Conservation (phyloP, 2,888 invertebrate species). For the Synanthedon formicaeformis region DNA sequence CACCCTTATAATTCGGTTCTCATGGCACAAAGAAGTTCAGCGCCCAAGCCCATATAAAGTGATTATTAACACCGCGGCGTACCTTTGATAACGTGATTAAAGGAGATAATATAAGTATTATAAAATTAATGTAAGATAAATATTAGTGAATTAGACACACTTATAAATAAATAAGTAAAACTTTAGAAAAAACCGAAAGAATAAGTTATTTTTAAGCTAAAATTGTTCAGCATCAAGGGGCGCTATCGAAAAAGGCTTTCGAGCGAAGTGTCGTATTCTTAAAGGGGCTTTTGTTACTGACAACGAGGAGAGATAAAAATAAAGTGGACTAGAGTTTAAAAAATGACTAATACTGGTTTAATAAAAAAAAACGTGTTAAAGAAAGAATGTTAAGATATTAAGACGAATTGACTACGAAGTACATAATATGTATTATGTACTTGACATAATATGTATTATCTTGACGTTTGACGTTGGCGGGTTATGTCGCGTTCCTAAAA, state of each 20-base stretch:
- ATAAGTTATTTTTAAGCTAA: not conserved
- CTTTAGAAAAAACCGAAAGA: not conserved
- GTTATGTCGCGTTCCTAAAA: too few relatives aligned
- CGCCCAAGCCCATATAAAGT: conserved; percentile 1
- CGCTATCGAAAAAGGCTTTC: conserved; percentile 23
- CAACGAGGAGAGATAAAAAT: conserved; percentile 27
- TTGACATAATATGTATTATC: too few relatives aligned
- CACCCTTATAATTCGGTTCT: conserved; percentile 14
- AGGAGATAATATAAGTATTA: not conserved
- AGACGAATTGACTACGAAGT: too few relatives aligned
- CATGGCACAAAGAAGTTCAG: conserved; percentile 15
- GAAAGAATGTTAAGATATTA: too few relatives aligned
- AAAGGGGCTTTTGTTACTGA: conserved; percentile 26
- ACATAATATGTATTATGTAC: too few relatives aligned
- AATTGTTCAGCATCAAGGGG: not conserved
- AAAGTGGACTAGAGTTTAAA: not conserved
- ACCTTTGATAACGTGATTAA: not conserved
- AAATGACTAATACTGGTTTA: not conserved
- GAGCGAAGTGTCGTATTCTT: conserved; percentile 39
- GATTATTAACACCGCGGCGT: conserved; percentile 5
- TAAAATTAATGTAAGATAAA: too few relatives aligned
- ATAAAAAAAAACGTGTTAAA: too few relatives aligned
- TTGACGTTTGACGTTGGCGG: too few relatives aligned
- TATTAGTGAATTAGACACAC: too few relatives aligned
- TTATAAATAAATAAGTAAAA: too few relatives aligned